These are phyloP conservation scores for Dromococcyx pavoninus DNA, from an alignment of 2,797 vertebrate genomes.

Conservation along the genomic window DNA sequence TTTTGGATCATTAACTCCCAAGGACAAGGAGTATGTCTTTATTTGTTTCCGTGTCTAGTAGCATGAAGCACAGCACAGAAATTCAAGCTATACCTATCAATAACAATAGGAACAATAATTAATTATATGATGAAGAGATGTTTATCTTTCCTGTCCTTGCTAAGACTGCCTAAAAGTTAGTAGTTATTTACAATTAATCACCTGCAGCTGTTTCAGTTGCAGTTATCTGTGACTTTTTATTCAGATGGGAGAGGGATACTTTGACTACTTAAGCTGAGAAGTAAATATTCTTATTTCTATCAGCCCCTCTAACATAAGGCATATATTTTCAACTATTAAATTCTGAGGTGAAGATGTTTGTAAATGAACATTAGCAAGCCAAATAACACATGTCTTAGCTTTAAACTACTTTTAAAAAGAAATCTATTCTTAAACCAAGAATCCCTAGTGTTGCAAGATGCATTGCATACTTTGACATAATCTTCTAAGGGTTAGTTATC, in stretches of 20 bases:
- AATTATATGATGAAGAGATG: neutral
- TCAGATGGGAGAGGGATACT: neutral
- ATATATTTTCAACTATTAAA: neutral
- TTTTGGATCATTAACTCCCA: neutral
- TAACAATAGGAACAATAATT: neutral
- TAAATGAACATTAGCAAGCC: neutral
- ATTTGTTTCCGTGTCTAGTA: neutral
- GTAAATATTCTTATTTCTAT: neutral
- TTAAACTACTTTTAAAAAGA: neutral
- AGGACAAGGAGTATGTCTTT: neutral
- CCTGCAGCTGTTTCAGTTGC: neutral
- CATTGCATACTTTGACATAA: neutral
- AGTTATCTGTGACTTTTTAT: neutral
- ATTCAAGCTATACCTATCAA: neutral
- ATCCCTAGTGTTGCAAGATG: neutral
- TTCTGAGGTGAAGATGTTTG: neutral
- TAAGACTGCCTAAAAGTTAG: neutral
- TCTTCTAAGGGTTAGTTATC: neutral
- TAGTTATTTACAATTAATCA: neutral
- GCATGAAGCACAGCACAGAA: neutral
- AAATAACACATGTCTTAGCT: neutral
- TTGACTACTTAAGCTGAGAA: neutral
- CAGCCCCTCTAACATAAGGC: neutral
- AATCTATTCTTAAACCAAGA: neutral
- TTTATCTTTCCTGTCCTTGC: neutral